Evolutionary conservation across 2,797 vertebrate species (phyloP), one percentile per base, ranked within the genome.

Genomic region (Argyrosomus regius): DNA sequence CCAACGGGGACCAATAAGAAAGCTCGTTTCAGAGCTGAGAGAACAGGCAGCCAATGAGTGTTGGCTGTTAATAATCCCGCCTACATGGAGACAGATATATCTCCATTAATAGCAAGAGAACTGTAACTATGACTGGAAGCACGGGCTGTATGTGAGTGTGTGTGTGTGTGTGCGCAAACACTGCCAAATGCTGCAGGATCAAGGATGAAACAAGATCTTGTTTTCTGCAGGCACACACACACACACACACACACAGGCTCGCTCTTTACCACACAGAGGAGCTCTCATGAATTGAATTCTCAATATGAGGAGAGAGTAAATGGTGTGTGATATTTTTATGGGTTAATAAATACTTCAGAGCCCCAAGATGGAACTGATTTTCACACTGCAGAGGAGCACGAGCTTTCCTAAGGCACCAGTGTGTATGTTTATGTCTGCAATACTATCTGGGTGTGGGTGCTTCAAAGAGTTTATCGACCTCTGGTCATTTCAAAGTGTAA

Each of bases 101-200:
- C 89, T 92, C 91, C 91, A 93, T 91, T 92, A 94, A 92, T 90
- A 93, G 92, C 86, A 77, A n/a, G 74, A 83, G 81, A 90, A 88
- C 75, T 90, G 85, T 89, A 92, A 91, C 78, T 87, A 84, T 87
- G 88, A 91, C 84, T 87, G 77, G 74, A 76, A 84, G 81, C 75
- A 68, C 57, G 78, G 73, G 28, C 46, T 66, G 74, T 66, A 75
- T 28, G 49, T 60, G 59, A 58, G 48, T 62, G 56, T 66, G 59
- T 74, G 62, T 67, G 54, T 74, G 62, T 67, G 54, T 76, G 78
- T 63, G 68, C 57, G 43, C 61, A 82, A 87, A 82, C 79, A 88
- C 41, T 53, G 69, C 72, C 63, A 83, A 90, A 83, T 78, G 77
- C 79, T 87, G 81, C 80, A 84, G 56, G 80, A 89, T 85, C 82